Evolutionary conservation across 2,113 vertebrate species (phyloP).

Genomic region (Uria lomvia): DNA sequence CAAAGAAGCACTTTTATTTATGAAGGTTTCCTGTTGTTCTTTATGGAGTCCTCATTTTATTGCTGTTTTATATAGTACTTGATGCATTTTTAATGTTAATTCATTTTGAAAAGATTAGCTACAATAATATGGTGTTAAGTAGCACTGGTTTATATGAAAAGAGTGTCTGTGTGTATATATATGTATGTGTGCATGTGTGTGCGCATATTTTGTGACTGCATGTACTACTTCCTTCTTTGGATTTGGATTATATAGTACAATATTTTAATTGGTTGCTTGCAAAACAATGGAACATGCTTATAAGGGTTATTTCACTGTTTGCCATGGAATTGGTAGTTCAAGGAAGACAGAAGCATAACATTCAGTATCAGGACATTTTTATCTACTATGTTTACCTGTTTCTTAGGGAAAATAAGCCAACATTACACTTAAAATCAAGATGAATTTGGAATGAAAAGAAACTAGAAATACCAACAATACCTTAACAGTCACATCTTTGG

Average conservation of each 20-base stretch:
- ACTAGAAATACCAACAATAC: not conserved
- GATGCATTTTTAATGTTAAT: constrained; percentile 20
- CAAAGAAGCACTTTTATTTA: not conserved
- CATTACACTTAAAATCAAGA: not conserved
- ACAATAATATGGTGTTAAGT: not conserved
- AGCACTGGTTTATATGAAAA: not conserved
- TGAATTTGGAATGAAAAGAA: not conserved
- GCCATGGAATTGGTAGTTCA: not conserved
- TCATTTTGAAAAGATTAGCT: not conserved
- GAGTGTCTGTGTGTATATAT: too few species aligned
- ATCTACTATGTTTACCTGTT: not conserved
- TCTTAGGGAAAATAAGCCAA: not conserved
- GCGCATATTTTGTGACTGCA: not conserved
- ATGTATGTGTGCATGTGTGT: too few species aligned
- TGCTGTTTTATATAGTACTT: not conserved
- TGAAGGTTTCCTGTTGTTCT: not conserved
- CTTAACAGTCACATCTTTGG: not conserved
- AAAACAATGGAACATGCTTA: not conserved
- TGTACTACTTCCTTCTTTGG: not conserved
- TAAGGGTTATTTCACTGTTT: not conserved
- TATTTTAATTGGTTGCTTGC: not conserved
- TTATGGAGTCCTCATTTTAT: not conserved
- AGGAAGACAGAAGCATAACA: not conserved
- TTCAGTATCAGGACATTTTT: not conserved
- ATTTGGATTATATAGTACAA: not conserved